These are phyloP conservation scores for Chironomus riparius DNA, from an alignment of 2,888 invertebrate genomes.

Conservation along the genomic window DNA sequence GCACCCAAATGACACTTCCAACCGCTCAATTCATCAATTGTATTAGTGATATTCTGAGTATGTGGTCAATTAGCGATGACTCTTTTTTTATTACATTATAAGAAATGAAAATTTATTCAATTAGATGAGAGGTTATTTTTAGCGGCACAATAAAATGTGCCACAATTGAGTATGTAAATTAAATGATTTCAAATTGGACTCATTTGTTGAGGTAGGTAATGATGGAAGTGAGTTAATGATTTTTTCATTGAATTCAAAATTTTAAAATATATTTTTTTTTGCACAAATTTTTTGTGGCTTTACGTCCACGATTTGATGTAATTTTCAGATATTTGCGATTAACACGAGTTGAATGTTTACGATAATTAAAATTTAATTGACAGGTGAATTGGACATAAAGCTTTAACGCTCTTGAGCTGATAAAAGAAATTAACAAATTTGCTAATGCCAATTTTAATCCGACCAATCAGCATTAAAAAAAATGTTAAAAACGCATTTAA, in stretches of 20 bases:
- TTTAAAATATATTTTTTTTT: neutral
- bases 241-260: neutral
- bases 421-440: too few relatives aligned
- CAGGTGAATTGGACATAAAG: too few relatives aligned
- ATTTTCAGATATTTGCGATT: too few relatives aligned
- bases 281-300: neutral
- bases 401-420: too few relatives aligned
- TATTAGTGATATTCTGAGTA: neutral
- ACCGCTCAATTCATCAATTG: neutral
- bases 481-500: too few relatives aligned
- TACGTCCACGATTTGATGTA: too few relatives aligned
- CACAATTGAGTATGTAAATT: too few relatives aligned
- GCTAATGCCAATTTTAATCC: too few relatives aligned
- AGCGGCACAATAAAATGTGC: neutral
- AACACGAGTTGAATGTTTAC: neutral
- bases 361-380: neutral
- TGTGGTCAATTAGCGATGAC: neutral
- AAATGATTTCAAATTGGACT: neutral
- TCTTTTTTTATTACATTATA: conserved; percentile 14
- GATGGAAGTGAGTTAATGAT: neutral
- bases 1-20: too few relatives aligned
- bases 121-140: conserved; percentile 15
- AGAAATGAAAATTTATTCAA: conserved; percentile 20
- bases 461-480: too few relatives aligned
- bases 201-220: conserved; percentile 19